Conservation (phyloP, 2,797 vertebrate species). For the Dromococcyx pavoninus region DNA sequence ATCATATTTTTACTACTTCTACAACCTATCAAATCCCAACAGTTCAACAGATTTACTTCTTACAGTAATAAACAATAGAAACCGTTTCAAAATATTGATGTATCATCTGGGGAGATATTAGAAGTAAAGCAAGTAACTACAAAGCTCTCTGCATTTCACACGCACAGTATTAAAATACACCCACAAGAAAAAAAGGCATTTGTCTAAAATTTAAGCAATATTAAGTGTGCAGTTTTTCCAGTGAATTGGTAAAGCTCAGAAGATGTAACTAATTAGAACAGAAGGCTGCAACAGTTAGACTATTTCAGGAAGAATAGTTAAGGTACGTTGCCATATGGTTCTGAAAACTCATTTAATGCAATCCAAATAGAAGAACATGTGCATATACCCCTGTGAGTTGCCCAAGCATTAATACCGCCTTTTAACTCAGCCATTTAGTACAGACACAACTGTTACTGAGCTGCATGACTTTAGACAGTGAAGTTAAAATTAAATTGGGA, state of each 20-base stretch:
- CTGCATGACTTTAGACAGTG: not conserved
- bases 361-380: conserved; percentile 58
- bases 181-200: conserved; percentile 41
- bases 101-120: conserved; percentile 20
- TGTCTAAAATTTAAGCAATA: conserved; percentile 59
- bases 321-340: conserved; percentile 52
- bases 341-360: conserved; percentile 63
- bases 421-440: conserved; percentile 55
- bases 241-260: conserved; percentile 47
- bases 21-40: not conserved
- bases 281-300: conserved; percentile 64
- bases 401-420: conserved; percentile 55
- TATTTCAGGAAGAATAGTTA: conserved; percentile 59
- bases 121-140: conserved; percentile 40
- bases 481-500: conserved; percentile 13
- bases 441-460: conserved; percentile 50
- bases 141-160: conserved; percentile 41
- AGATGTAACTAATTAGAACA: conserved; percentile 61
- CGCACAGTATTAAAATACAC: not conserved
- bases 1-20: not conserved
- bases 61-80: not conserved
- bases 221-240: conserved; percentile 28
- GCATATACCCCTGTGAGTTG: conserved; percentile 48
- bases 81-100: not conserved
- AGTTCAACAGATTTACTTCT: not conserved